A percentile compares a stretch with the other conserved stretches of the same genome.
phyloP scores from a whole-genome alignment of 2,888 invertebrate species.

The Agriopis marginaria region DNA sequence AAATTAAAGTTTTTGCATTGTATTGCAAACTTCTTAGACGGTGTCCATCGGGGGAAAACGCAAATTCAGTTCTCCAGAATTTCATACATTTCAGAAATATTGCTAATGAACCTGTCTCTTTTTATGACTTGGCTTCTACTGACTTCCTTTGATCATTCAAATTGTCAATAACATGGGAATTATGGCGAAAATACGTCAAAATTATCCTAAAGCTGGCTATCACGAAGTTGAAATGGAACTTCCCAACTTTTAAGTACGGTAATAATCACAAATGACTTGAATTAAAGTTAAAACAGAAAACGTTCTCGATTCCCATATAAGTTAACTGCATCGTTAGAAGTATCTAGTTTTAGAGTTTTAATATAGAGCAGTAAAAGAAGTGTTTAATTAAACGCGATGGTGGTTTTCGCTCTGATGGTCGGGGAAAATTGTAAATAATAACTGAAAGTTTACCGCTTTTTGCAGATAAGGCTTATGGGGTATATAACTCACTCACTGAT shows the following conservation, averaged over 20 bases:
- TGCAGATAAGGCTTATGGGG: too few species aligned
- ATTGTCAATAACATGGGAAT: conserved; percentile 15
- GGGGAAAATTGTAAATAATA: background rate
- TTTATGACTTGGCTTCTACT: background rate
- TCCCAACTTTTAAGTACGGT: conserved; percentile 15
- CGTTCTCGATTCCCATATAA: conserved; percentile 19
- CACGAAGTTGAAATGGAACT: conserved; percentile 21
- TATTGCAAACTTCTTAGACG: too few species aligned
- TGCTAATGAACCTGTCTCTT: background rate
- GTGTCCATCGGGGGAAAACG: too few species aligned
- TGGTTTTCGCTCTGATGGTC: background rate
- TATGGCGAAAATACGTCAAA: conserved; percentile 9
- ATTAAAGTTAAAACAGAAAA: conserved; percentile 13
- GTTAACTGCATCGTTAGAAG: conserved; percentile 14
- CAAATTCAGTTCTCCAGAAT: background rate
- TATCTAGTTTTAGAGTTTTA: background rate
- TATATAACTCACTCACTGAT: background rate
- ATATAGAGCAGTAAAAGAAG: background rate
- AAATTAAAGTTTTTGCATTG: too few species aligned
- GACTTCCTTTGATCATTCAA: conserved; percentile 16
- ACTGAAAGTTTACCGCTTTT: too few species aligned
- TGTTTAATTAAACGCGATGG: background rate
- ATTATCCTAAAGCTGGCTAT: conserved; percentile 17
- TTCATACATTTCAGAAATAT: background rate
- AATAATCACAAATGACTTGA: conserved; percentile 19